phyloP scores from a whole-genome alignment of 2,888 invertebrate species.

The Agonopterix heracliana region DNA sequence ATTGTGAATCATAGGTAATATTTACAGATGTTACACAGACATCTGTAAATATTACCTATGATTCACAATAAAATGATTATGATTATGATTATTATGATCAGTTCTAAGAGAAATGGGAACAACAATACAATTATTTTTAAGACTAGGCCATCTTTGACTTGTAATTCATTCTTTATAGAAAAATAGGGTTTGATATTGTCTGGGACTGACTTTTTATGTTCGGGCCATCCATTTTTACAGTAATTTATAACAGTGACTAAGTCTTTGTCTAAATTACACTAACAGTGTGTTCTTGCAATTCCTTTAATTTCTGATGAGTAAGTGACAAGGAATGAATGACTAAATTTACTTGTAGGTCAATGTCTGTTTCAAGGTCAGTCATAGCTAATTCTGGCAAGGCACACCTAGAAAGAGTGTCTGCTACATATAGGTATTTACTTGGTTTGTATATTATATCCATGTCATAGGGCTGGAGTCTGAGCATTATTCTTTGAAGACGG shows the following conservation, averaged over 20 bases:
- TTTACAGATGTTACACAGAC: too few species aligned
- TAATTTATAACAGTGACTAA: slow-evolving; percentile 6
- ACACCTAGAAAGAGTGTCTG: slow-evolving; percentile 6
- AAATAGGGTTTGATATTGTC: slow-evolving; percentile 6
- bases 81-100: too few species aligned
- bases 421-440: not conserved
- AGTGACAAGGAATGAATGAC: not conserved
- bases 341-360: slow-evolving; percentile 1
- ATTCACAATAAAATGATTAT: too few species aligned
- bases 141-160: slow-evolving; percentile 8
- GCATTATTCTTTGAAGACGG: slow-evolving; percentile 12
- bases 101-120: slow-evolving; percentile 7
- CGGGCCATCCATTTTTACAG: slow-evolving; percentile 12
- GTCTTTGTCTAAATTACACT: not conserved
- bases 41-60: too few species aligned
- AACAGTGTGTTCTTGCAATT: slow-evolving; percentile 1
- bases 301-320: not conserved
- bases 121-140: slow-evolving; percentile 9
- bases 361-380: slow-evolving; percentile 5
- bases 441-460: slow-evolving; percentile 12
- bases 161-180: slow-evolving; percentile 6
- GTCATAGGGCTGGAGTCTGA: slow-evolving; percentile 12
- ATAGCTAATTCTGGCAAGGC: not conserved
- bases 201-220: slow-evolving; percentile 6
- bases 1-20: too few species aligned